phyloP scores from a whole-genome alignment of 2,113 vertebrate genomes.

The Apteryx owenii region DNA sequence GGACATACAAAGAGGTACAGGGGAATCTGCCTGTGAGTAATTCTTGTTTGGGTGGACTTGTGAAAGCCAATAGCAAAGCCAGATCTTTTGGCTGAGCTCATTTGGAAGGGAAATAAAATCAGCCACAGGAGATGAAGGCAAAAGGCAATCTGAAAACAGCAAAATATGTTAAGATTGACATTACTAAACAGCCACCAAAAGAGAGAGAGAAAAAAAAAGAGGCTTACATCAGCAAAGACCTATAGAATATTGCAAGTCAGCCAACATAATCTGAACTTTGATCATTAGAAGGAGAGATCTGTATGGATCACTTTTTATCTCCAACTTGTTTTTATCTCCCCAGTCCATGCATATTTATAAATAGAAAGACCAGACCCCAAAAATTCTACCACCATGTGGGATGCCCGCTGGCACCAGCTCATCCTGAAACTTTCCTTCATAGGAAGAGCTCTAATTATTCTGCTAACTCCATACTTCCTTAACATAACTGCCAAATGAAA shows the following conservation, averaged over 20 bases:
- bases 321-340: background rate
- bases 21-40: background rate
- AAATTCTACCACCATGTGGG: background rate
- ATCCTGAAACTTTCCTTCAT: background rate
- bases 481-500: background rate
- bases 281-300: background rate
- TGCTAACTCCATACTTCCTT: background rate
- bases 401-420: background rate
- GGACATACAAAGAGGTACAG: background rate
- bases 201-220: background rate
- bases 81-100: background rate
- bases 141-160: background rate
- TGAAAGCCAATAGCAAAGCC: background rate
- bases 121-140: background rate
- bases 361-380: background rate
- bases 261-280: background rate
- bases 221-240: background rate
- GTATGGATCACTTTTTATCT: background rate
- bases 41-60: background rate
- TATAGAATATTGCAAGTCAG: background rate
- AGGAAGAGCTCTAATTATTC: background rate
- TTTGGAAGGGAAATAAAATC: background rate
- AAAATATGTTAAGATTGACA: background rate
- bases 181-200: background rate
- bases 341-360: background rate